Base-by-base conservation (phyloP, 2,888 invertebrate genomes). In the Melipona beecheii region DNA sequence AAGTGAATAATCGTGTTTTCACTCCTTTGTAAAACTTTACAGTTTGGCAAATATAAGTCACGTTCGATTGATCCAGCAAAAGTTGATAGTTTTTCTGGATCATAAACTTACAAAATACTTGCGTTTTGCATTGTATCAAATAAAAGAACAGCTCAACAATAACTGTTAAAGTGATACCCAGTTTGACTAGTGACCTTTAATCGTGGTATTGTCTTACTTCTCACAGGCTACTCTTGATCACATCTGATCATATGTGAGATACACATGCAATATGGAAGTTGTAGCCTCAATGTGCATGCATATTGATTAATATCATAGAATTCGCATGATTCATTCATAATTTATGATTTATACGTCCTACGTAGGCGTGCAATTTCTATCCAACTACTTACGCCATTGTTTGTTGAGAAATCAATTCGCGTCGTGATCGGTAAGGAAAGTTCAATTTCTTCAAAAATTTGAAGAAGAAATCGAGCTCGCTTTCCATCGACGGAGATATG, bases 381-480 rank as follows among this genome's bases (percentile, higher is more conserved):
- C 58, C 36, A 64, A 68, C 62, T 66, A 68, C 83, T 86, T 86
- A 60, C 87, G 80, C 71, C 82, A 82, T 69, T 65, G 66, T 66
- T 81, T 43, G 71, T 82, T 80, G 77, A 78, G 87, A 86, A 86
- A 87, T 80, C 78, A 56, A 70, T 76, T 75, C 81, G 70, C 75
- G 43, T 65, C 31, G 31, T 31, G 4, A 31, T 4, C 58, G 27
- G 19, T 50, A 54, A 86, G 86, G 87, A 86, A 87, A 86, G 87
- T 86, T 52, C 21, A 49, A 78, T 87, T 86, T 86, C 86, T 62
- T 82, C 72, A 50, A 15, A 31, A 58, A 58, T 58, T n/a, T 58
- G 5, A n/a, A n/a, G 15, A 15, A 58, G n/a, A 15, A n/a, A 56
- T 56, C n/a, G 56, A n/a, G 2, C n/a, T 27, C 27, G 27, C 27